Evolutionary conservation across 2,113 vertebrate species (phyloP), one percentile per base, ranked within the genome.

Genomic region (Periophthalmus modestus): DNA sequence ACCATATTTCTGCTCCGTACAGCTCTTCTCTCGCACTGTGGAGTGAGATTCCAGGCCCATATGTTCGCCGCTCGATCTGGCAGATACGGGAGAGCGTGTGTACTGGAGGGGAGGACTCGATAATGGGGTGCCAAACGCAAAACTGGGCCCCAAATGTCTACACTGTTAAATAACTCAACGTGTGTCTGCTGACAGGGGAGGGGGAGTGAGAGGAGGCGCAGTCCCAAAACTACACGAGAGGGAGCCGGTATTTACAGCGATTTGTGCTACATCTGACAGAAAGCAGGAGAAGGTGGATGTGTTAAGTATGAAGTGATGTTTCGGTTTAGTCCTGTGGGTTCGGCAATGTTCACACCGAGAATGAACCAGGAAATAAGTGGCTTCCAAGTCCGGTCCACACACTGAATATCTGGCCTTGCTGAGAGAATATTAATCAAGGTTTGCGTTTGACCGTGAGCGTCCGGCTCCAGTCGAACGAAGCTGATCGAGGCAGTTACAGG

Each of bases 211-310:
- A 78, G 61, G 57, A 50, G 21, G 55, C 86, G 72, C 72, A 71
- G 55, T 72, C 72, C 81, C 66, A 72, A 62, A 74, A 82, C 34
- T 73, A 57, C 71, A 67, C 74, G 24, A 52, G 83, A 77, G 81
- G 68, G 72, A 6, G 65, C 79, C 74, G 72, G 83, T 85, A 59
- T 84, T 87, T 71, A 82, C 72, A 83, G 79, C 68, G 70, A 65
- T 72, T 61, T 58, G 50, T 77, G 80, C 69, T 68, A 65, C 79
- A 80, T 76, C 72, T 85, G 87, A 80, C 86, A 81, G 23, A 12
- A 59, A 15, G 13, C 55, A 13, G 23, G 3, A 28, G 21, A 28
- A 59, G 23, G 57, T 7, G 23, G 13, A 14, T 59, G 24, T 21
- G 57, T 15, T 13, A 59, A 59, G 23, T 57, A 21, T 12, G 11